Percentiles rank a stretch among this genome's conserved stretches.
phyloP scores from a whole-genome alignment of 2,888 invertebrate species.

The Trissonchulus sp. region DNA sequence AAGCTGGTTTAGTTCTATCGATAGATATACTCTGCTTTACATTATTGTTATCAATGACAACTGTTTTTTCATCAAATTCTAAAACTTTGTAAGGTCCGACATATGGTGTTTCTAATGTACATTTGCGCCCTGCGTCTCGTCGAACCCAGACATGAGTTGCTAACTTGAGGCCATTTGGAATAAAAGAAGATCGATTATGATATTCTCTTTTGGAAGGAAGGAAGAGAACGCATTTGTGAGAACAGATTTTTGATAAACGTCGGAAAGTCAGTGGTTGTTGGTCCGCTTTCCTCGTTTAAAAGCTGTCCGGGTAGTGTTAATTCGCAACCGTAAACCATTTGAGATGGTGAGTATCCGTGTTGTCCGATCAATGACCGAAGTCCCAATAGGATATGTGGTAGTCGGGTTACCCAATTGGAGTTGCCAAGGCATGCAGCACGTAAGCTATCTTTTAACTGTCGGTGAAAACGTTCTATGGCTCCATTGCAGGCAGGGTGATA shows the following conservation, averaged over 20 bases:
- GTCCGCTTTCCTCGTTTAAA: too few relatives aligned
- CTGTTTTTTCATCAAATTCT: slow-evolving; percentile 12
- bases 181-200: background rate
- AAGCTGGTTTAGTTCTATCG: slow-evolving; percentile 15
- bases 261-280: too few relatives aligned
- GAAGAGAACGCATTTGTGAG: too few relatives aligned
- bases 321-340: slow-evolving; percentile 8
- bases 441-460: background rate
- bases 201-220: background rate
- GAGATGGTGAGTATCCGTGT: background rate
- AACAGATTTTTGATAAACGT: too few relatives aligned
- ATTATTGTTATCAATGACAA: background rate
- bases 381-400: slow-evolving; percentile 12
- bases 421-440: background rate
- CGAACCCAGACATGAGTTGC: slow-evolving; percentile 17
- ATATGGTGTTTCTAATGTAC: background rate
- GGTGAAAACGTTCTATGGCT: slow-evolving; percentile 13
- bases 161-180: slow-evolving; percentile 10
- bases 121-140: background rate
- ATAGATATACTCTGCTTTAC: background rate
- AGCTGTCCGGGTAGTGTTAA: background rate
- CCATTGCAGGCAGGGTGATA: slow-evolving; percentile 17
- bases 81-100: slow-evolving; percentile 18
- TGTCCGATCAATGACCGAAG: slow-evolving; percentile 11
- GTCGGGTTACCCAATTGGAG: background rate